A percentile compares a stretch with the other conserved stretches of the same genome.
These are phyloP conservation scores for Bolborhynchus lineola DNA, from an alignment of 2,113 vertebrate species.

Conservation along the genomic window DNA sequence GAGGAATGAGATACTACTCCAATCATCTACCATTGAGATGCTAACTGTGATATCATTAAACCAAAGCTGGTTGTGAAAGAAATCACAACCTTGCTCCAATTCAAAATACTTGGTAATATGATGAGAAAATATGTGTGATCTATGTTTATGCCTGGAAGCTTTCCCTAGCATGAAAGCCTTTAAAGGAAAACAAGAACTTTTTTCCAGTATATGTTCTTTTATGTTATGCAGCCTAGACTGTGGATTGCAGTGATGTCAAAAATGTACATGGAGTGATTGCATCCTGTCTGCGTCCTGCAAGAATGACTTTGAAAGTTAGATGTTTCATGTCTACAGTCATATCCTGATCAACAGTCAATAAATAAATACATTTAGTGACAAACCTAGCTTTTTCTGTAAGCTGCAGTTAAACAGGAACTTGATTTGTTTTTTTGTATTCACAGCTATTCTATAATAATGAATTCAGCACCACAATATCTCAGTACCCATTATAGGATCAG, in stretches of 20 bases:
- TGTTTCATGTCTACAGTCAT: conserved; percentile 70
- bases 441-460: conserved; percentile 53
- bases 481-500: conserved; percentile 55
- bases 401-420: conserved; percentile 64
- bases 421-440: conserved; percentile 60
- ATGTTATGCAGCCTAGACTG: conserved; percentile 55
- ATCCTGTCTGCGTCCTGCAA: conserved; percentile 63
- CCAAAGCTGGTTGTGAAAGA: not conserved
- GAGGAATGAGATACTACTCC: not conserved
- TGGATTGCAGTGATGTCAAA: conserved; percentile 47
- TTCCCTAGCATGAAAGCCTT: conserved; percentile 17
- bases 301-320: conserved; percentile 67
- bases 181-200: conserved; percentile 51
- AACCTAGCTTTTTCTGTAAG: conserved; percentile 56
- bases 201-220: conserved; percentile 48
- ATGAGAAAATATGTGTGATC: not conserved
- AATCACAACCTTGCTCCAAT: not conserved
- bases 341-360: conserved; percentile 71
- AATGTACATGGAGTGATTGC: conserved; percentile 56
- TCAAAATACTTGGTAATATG: not conserved
- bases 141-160: conserved; percentile 59
- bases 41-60: not conserved
- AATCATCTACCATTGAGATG: not conserved
- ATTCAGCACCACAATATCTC: conserved; percentile 18
- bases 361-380: conserved; percentile 70